Percentiles rank a stretch among this genome's conserved stretches.
Evolutionary conservation across 2,113 vertebrate genomes (phyloP).

Genomic region (Solea solea): DNA sequence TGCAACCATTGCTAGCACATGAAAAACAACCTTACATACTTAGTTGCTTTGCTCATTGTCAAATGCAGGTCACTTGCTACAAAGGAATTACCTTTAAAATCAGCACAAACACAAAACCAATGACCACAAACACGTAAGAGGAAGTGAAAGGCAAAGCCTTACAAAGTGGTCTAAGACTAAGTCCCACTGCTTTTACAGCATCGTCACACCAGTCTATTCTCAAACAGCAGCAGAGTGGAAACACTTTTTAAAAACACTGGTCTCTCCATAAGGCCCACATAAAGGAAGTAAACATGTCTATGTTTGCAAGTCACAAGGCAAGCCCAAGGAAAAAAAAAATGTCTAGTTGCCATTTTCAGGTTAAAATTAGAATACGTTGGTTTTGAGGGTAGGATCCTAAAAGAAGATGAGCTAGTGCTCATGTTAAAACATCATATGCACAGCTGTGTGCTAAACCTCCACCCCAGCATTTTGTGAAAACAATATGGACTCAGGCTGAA

Average conservation of each 20-base stretch:
- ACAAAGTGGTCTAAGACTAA: background rate
- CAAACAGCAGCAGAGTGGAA: conserved; percentile 44
- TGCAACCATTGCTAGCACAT: too few relatives aligned
- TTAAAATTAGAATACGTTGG: background rate
- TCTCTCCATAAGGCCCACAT: conserved; percentile 4
- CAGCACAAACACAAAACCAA: background rate
- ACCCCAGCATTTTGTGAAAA: too few relatives aligned
- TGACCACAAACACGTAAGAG: conserved; percentile 7
- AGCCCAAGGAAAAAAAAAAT: background rate
- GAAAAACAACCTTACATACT: too few relatives aligned
- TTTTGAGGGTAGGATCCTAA: background rate
- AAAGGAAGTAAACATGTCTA: conserved; percentile 41
- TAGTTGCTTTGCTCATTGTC: background rate
- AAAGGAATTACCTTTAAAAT: background rate
- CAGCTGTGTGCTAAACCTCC: too few relatives aligned
- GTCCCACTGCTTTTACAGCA: background rate
- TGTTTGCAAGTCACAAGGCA: conserved; percentile 16
- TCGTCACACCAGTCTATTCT: conserved; percentile 20
- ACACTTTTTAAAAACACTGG: conserved; percentile 38
- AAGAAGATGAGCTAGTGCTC: background rate
- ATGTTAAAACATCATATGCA: background rate
- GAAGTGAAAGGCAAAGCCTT: conserved; percentile 51
- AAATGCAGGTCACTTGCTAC: conserved; percentile 6
- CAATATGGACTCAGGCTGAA: too few relatives aligned
- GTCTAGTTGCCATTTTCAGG: background rate